Evolutionary conservation across 2,113 vertebrate species (phyloP), one percentile per base, ranked within the genome.

Genomic region (Apistogramma diplotaenia): DNA sequence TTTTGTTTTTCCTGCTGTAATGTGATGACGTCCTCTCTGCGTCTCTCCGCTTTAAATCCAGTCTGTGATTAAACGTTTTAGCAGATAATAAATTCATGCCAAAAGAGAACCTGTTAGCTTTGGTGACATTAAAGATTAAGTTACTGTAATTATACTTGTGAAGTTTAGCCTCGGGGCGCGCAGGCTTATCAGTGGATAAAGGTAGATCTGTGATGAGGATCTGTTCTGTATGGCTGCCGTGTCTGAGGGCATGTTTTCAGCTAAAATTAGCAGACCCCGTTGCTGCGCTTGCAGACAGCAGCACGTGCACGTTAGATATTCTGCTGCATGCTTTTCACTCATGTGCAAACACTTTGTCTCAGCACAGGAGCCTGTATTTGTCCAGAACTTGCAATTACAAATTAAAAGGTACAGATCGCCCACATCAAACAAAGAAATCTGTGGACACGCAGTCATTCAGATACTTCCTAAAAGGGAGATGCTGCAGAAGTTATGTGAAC

Each of bases 41-140:
- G 27, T 25, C 25, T 29, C 65, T 29, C 6, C 0, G 0, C 27
- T 55, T 62, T 60, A 19, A 58, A 62, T 81, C 53, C 21, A 49
- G 27, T 18, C 73, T 21, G 3, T n/a, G 37, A 84, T 74, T 74
- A 76, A 53, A 79, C n/a, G 3, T 54, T 60, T 73, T 46, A 55
- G 73, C 65, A 0, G 65, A 70, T 70, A n/a, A 70, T 76, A 57
- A 60, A 79, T 29, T 23, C 18, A 11, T 57, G 37, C 56, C 54
- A 81, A 76, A 35, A 43, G 40, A 73, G 40, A 57, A 55, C 27
- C 27, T 29, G 56, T 65, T 67, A 65, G 71, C 84, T 75, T 37
- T 70, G 35, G 46, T 78, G 81, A 61, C 70, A 78, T 81, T 62
- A 89, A 76, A 75, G 72, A 83, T 83, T 60, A 60, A 67, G 54